Conservation (phyloP, 2,888 invertebrate genomes). For the Adineta ricciae region DNA sequence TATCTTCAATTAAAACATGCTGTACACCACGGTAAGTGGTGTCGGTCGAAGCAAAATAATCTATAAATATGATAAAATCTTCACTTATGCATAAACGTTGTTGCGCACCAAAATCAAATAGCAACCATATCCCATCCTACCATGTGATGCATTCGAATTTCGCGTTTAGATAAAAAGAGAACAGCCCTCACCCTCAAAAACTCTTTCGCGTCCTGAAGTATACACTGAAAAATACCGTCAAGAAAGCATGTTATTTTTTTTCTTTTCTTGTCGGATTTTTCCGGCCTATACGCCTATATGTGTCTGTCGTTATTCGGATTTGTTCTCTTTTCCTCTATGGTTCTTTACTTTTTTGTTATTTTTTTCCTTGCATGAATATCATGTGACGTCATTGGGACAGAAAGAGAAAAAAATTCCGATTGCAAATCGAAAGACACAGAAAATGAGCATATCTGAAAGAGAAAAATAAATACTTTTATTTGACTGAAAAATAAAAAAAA, state of each 20-base stretch:
- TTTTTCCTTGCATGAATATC: background rate
- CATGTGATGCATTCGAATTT: too few relatives aligned
- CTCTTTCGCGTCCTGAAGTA: too few relatives aligned
- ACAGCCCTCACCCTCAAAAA: too few relatives aligned
- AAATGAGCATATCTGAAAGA: background rate
- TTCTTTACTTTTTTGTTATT: background rate
- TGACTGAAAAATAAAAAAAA: too few relatives aligned
- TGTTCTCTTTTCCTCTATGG: background rate
- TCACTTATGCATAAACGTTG: too few relatives aligned
- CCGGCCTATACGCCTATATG: background rate
- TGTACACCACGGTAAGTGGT: background rate
- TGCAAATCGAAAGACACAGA: background rate
- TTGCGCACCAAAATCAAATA: too few relatives aligned
- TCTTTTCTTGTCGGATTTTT: background rate
- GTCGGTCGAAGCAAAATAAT: background rate
- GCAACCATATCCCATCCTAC: too few relatives aligned
- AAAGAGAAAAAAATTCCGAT: background rate
- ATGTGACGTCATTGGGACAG: background rate
- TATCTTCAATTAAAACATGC: background rate
- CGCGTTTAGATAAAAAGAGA: too few relatives aligned
- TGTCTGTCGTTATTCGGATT: background rate
- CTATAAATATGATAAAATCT: background rate
- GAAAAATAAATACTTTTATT: too few relatives aligned
- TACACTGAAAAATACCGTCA: too few relatives aligned
- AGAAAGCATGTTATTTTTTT: background rate